Evolutionary conservation across 2,888 invertebrate species (phyloP).

Genomic region (Monoplex corrugatus): DNA sequence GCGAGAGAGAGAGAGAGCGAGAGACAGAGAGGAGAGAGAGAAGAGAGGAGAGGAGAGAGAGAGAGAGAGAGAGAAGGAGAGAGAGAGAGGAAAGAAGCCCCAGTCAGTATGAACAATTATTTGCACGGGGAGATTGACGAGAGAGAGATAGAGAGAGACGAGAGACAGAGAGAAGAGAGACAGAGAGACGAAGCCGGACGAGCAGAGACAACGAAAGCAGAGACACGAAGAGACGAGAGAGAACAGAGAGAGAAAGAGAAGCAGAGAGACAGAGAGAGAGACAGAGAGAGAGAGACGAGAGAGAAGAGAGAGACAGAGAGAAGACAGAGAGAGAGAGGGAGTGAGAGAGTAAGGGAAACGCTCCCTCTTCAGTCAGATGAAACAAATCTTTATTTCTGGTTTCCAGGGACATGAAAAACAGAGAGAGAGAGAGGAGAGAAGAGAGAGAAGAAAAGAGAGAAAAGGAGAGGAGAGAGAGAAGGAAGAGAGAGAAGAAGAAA

Average conservation of each 20-base stretch:
- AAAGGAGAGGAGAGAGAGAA: too few species aligned
- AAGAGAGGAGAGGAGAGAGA: neutral
- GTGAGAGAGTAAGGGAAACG: neutral
- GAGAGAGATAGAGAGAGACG: neutral
- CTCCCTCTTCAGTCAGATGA: too few species aligned
- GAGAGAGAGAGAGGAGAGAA: neutral
- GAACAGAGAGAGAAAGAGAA: neutral
- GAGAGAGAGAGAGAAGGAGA: neutral
- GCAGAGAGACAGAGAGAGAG: neutral
- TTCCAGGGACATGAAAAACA: neutral
- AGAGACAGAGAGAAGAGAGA: constrained; percentile 20
- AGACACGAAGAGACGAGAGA: neutral
- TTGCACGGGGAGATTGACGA: too few species aligned
- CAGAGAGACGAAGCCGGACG: too few species aligned
- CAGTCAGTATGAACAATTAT: too few species aligned
- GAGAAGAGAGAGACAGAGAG: neutral
- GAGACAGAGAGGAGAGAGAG: too few species aligned
- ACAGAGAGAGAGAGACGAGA: constrained; percentile 6
- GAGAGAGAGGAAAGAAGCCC: neutral
- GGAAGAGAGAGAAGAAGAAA: constrained; percentile 14
- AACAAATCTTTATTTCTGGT: too few species aligned
- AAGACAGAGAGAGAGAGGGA: neutral
- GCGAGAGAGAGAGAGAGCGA: too few species aligned
- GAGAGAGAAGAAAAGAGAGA: too few species aligned
- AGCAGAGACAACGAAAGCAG: too few species aligned